These are phyloP conservation scores for Drosophila suboccidentalis DNA, from an alignment of 2,888 invertebrate species.

Conservation along the genomic window DNA sequence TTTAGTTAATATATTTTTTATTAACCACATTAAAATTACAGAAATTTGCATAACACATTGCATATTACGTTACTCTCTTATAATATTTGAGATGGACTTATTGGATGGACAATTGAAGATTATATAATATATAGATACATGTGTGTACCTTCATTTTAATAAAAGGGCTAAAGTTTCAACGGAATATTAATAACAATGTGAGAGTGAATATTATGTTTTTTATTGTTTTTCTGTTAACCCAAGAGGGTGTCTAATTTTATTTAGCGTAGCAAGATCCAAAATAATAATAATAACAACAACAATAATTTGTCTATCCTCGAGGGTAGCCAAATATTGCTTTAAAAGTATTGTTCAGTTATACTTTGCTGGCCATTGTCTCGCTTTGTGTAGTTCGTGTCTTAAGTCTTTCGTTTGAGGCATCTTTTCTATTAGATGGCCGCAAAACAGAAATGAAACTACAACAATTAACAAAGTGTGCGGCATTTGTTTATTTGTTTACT, in stretches of 20 bases:
- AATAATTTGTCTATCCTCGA: slow-evolving; percentile 33
- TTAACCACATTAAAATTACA: background rate
- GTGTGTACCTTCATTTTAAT: background rate
- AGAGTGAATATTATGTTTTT: slow-evolving; percentile 20
- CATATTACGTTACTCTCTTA: fast-evolving
- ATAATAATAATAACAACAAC: slow-evolving; percentile 11
- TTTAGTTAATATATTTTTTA: background rate
- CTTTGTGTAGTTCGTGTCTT: slow-evolving; percentile 70
- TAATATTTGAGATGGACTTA: background rate
- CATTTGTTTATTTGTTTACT: slow-evolving; percentile 59
- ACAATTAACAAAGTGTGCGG: slow-evolving; percentile 71
- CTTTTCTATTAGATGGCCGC: slow-evolving; percentile 51
- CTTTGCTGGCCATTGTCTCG: slow-evolving; percentile 29
- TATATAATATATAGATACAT: too few species aligned
- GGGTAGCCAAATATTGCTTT: slow-evolving; percentile 50
- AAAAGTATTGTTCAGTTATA: slow-evolving; percentile 16
- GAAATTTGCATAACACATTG: background rate
- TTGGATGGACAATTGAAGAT: background rate
- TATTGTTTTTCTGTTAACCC: slow-evolving; percentile 16
- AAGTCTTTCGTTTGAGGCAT: slow-evolving; percentile 70
- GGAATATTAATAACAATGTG: slow-evolving; percentile 20
- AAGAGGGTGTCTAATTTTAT: slow-evolving; percentile 54
- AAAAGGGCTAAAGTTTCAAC: background rate
- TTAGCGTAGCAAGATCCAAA: slow-evolving; percentile 33
- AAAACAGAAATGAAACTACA: slow-evolving; percentile 41